Base-by-base conservation (phyloP, 35 echinoderm and acorn worm species). In the Apostichopus californicus region DNA sequence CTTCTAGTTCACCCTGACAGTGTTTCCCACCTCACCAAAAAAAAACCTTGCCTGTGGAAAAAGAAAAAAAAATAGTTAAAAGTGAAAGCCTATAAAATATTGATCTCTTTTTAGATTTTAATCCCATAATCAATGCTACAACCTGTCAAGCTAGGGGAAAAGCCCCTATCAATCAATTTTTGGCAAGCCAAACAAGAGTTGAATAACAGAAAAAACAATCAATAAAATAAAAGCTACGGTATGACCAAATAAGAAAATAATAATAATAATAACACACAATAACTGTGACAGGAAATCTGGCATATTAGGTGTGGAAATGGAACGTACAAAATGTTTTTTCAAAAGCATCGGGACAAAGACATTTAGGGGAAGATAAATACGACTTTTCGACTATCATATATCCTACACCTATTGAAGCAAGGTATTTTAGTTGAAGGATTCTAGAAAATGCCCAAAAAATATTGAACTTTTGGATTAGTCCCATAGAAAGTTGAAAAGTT, bases 131-230 rank as follows among this genome's bases (percentile, higher is more conserved):
- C 80, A 83, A 83, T 83, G 34, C 56, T 21, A 54, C 55, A 85
- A 85, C 81, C 56, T 85, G 81, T 85, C 81, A 85, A 59, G 57
- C 14, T 21, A 17, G n/a, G 6, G 7, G 5, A 9, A 85, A 58
- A 46, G 34, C 34, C 10, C 81, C 15, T 8, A 85, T 85, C 81
- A 85, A 85, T 85, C 81, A 85, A 46, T 46, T n/a, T 21, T 23
- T 25, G 2, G 5, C 9, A 58, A 85, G 7, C 6, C 57, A 59
- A 85, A 85, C 81, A 56, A 58, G 22, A 85, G 81, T 85, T 56
- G 55, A 85, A 85, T 85, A 85, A 85, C 54, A 85, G 54, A 22
- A 85, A 85, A 58, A 56, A 85, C 81, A 85, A 85, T 85, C 81
- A 85, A 85, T 85, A 58, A 85, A 85, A 9, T 55, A 85, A 85